Percentiles rank a stretch among this genome's conserved stretches.
Evolutionary conservation across 2,797 vertebrate genomes (phyloP).

Genomic region (Enteromius trimaculatus): DNA sequence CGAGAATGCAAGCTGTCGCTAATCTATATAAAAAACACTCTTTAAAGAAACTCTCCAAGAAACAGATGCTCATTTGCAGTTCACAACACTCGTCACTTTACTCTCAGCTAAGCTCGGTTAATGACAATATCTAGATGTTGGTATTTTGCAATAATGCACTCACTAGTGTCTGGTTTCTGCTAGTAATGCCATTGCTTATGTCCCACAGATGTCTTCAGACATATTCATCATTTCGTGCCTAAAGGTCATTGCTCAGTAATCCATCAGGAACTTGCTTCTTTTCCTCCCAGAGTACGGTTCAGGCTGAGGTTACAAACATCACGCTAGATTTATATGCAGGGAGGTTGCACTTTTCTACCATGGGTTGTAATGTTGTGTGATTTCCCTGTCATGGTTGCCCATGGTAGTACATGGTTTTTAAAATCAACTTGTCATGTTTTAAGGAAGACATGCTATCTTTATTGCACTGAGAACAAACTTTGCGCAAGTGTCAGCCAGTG

Average conservation of each 20-base stretch:
- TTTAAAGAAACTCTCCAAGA: slow-evolving; percentile 35
- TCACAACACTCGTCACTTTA: slow-evolving; percentile 20
- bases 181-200: slow-evolving; percentile 82
- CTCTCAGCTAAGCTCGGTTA: slow-evolving; percentile 56
- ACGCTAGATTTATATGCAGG: slow-evolving; percentile 63
- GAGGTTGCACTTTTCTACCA: slow-evolving; percentile 34
- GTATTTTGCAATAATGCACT: slow-evolving; percentile 77
- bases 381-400: slow-evolving; percentile 49
- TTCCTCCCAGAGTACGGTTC: slow-evolving; percentile 62
- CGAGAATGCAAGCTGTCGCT: slow-evolving; percentile 62
- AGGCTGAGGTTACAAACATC: slow-evolving; percentile 67
- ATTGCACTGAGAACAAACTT: slow-evolving; percentile 5
- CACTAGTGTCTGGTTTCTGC: slow-evolving; percentile 85
- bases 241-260: slow-evolving; percentile 90
- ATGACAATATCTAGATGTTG: slow-evolving; percentile 77
- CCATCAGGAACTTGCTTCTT: slow-evolving; percentile 81
- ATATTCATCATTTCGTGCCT: slow-evolving; percentile 90
- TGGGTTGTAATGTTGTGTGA: slow-evolving; percentile 46
- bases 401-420: slow-evolving; percentile 1
- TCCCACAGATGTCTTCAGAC: slow-evolving; percentile 93
- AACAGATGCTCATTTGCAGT: slow-evolving; percentile 27
- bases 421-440: slow-evolving; percentile 33
- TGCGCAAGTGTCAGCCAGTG: neutral
- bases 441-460: slow-evolving; percentile 19
- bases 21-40: slow-evolving; percentile 18